Percentiles rank a stretch among this genome's conserved stretches.
Conservation (phyloP, 2,888 invertebrate genomes). For the Bibio marci region DNA sequence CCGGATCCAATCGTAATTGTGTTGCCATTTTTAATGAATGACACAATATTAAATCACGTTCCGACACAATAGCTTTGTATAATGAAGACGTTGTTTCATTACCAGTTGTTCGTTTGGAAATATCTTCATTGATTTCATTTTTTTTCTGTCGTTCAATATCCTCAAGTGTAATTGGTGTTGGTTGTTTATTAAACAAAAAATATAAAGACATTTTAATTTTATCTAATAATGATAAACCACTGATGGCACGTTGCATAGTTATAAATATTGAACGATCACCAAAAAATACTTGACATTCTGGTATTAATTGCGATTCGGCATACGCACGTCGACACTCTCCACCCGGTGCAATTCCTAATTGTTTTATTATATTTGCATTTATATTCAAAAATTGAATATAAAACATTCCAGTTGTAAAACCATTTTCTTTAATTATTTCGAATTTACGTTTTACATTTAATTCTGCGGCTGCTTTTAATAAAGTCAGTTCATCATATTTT, state of each 20-base stretch:
- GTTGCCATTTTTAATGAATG: too few species aligned
- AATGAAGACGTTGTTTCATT: too few species aligned
- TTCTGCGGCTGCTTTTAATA: conserved; percentile 68
- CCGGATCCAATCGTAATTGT: too few species aligned
- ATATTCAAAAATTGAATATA: conserved; percentile 70
- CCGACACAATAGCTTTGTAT: too few species aligned
- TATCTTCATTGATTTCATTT: too few species aligned
- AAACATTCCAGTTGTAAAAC: conserved; percentile 45
- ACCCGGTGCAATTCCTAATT: conserved; percentile 90
- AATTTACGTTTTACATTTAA: conserved; percentile 41
- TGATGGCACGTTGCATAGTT: conserved; percentile 70
- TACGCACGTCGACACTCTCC: conserved; percentile 85
- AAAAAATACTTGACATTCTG: conserved; percentile 61
- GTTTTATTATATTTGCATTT: conserved; percentile 77
- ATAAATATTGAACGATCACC: conserved; percentile 83
- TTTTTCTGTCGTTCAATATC: too few species aligned
- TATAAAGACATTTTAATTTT: conserved; percentile 42
- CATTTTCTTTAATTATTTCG: conserved; percentile 12
- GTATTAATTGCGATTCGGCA: conserved; percentile 45
- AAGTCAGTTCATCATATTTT: conserved; percentile 73
- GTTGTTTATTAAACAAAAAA: conserved; percentile 45
- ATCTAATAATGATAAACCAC: conserved; percentile 69
- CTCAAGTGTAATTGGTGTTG: conserved; percentile 63
- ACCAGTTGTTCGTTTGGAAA: too few species aligned
- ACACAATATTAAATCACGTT: too few species aligned